phyloP scores from a whole-genome alignment of 2,888 invertebrate genomes.

The Steinernema carpocapsae region DNA sequence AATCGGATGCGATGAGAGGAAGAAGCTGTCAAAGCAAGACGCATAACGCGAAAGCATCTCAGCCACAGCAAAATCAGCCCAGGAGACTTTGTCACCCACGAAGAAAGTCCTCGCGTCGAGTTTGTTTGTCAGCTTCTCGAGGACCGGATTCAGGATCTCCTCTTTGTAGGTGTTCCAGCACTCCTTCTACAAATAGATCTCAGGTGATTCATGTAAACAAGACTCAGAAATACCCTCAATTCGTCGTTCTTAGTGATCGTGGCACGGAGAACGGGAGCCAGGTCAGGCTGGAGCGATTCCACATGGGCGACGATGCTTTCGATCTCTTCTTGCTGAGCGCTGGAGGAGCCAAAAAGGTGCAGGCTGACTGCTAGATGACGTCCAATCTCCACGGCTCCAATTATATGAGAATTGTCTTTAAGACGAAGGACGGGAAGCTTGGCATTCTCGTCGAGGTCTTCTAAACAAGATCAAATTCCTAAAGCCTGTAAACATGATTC shows the following conservation, averaged over 20 bases:
- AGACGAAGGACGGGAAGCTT: conserved; percentile 51
- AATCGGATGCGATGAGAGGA: conserved; percentile 40
- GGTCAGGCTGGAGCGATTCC: conserved; percentile 53
- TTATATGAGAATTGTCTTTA: conserved; percentile 48
- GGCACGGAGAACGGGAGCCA: conserved; percentile 57
- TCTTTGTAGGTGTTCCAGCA: conserved; percentile 49
- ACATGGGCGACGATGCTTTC: conserved; percentile 54
- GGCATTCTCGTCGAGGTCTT: conserved; percentile 50
- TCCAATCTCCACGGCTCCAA: conserved; percentile 56
- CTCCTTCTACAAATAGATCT: conserved; percentile 43
- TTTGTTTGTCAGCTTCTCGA: conserved; percentile 49
- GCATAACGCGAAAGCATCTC: conserved; percentile 58
- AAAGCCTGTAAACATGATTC: too few relatives aligned
- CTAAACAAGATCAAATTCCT: too few relatives aligned
- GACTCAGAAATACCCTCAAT: conserved; percentile 44
- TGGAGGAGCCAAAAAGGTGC: conserved; percentile 56
- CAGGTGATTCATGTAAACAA: too few relatives aligned
- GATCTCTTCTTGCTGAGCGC: conserved; percentile 53
- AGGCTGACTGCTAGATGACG: conserved; percentile 52
- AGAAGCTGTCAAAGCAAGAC: conserved; percentile 55
- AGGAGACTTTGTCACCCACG: conserved; percentile 49
- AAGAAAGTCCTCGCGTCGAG: conserved; percentile 48
- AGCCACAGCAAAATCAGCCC: conserved; percentile 59
- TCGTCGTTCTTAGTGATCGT: conserved; percentile 57
- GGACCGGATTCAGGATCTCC: conserved; percentile 47